phyloP scores from a whole-genome alignment of 2,113 vertebrate genomes.

The Diphyllodes magnificus region DNA sequence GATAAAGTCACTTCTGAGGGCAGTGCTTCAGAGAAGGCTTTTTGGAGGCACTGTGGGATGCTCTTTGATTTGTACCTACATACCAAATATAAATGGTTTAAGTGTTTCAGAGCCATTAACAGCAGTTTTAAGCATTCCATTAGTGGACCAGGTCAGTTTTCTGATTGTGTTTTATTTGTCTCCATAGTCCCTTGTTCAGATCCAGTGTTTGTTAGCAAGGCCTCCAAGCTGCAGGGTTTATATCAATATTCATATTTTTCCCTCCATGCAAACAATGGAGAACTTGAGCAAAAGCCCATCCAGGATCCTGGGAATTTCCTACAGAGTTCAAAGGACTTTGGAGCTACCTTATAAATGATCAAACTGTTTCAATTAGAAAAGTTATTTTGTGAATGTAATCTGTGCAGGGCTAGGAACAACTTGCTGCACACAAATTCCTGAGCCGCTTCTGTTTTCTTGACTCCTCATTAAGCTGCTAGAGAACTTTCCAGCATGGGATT shows the following conservation, averaged over 20 bases:
- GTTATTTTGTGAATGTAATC: not conserved
- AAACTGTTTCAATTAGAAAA: not conserved
- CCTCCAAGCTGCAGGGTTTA: not conserved
- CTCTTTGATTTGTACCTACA: rapidly evolving
- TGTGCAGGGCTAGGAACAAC: not conserved
- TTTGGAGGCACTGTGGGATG: not conserved
- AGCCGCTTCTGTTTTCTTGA: not conserved
- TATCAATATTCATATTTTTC: not conserved
- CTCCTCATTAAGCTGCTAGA: not conserved
- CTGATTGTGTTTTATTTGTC: not conserved
- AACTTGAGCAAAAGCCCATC: not conserved
- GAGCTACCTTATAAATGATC: not conserved
- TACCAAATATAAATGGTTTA: not conserved
- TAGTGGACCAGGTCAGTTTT: not conserved
- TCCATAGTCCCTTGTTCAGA: not conserved
- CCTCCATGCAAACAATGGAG: not conserved
- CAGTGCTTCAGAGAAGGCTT: not conserved
- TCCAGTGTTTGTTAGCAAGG: not conserved
- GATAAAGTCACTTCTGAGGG: not conserved
- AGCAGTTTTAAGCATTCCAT: not conserved
- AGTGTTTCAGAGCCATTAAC: not conserved
- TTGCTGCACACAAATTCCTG: not conserved
- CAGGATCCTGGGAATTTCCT: not conserved
- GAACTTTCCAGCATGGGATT: not conserved
- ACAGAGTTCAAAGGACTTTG: not conserved